These are phyloP conservation scores for Lapara coniferarum DNA, from an alignment of 2,888 invertebrate genomes.

Conservation along the genomic window DNA sequence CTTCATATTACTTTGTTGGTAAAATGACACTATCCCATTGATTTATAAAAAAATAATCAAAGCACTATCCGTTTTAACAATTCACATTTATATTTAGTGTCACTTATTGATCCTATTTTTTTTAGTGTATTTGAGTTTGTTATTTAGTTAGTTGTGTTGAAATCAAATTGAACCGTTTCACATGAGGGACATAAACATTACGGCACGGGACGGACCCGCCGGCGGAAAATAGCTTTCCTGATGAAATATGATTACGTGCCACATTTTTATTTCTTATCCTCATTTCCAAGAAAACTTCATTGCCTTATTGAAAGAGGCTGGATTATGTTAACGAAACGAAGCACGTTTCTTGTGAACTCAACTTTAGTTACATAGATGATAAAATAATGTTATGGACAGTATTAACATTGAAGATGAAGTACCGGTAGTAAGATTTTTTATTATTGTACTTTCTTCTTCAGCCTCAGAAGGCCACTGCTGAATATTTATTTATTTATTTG, in stretches of 20 bases:
- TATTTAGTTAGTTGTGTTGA: slow-evolving; percentile 39
- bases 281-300: slow-evolving; percentile 31
- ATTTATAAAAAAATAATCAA: too few relatives aligned
- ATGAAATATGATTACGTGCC: slow-evolving; percentile 78
- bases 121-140: too few relatives aligned
- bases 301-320: slow-evolving; percentile 21
- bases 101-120: neutral
- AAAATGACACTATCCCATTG: too few relatives aligned
- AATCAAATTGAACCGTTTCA: slow-evolving; percentile 64
- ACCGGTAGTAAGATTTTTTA: too few relatives aligned
- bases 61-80: neutral
- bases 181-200: slow-evolving; percentile 45
- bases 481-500: too few relatives aligned
- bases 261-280: slow-evolving; percentile 69
- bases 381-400: too few relatives aligned
- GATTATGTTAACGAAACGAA: slow-evolving; percentile 22
- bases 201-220: slow-evolving; percentile 49
- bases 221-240: slow-evolving; percentile 66
- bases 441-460: too few relatives aligned
- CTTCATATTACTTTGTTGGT: too few relatives aligned
- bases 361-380: too few relatives aligned
- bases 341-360: too few relatives aligned
- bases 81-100: neutral
- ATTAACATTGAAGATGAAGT: too few relatives aligned
- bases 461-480: too few relatives aligned